These are phyloP conservation scores for Tapirus terrestris DNA, from an alignment of 2,113 vertebrate species.

Conservation along the genomic window DNA sequence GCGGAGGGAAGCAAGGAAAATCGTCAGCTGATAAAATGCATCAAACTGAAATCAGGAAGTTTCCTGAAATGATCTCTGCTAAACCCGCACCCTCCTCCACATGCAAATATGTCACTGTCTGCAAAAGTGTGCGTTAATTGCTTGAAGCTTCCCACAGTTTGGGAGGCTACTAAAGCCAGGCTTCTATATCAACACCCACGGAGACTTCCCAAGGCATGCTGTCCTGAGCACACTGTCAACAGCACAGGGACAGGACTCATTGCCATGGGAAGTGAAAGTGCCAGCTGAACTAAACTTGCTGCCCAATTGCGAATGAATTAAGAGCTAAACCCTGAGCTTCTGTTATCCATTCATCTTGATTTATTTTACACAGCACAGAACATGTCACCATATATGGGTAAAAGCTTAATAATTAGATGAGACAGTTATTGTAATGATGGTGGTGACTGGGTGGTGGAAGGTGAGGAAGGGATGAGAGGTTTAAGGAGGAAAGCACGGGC, in stretches of 20 bases:
- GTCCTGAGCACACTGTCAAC: not conserved
- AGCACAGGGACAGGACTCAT: not conserved
- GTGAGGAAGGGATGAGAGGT: not conserved
- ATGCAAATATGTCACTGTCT: slow-evolving; percentile 14
- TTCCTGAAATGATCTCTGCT: not conserved
- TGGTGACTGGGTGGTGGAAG: not conserved
- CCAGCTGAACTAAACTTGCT: not conserved
- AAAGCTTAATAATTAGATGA: not conserved
- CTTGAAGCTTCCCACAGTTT: not conserved
- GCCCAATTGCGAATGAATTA: not conserved
- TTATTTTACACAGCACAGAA: not conserved
- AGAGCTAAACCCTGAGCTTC: not conserved
- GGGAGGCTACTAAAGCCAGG: not conserved
- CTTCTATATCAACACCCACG: not conserved
- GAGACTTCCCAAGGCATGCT: not conserved
- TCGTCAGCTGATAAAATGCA: not conserved
- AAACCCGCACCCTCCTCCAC: not conserved
- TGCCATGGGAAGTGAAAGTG: not conserved
- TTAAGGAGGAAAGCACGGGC: not conserved
- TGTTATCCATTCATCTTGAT: not conserved
- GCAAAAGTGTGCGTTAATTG: not conserved
- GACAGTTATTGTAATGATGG: not conserved
- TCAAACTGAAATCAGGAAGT: slow-evolving; percentile 21
- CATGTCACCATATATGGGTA: not conserved
- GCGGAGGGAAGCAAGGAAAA: slow-evolving; percentile 19